These are phyloP conservation scores for Otus scops DNA, from an alignment of 2,797 vertebrate species.

Conservation along the genomic window DNA sequence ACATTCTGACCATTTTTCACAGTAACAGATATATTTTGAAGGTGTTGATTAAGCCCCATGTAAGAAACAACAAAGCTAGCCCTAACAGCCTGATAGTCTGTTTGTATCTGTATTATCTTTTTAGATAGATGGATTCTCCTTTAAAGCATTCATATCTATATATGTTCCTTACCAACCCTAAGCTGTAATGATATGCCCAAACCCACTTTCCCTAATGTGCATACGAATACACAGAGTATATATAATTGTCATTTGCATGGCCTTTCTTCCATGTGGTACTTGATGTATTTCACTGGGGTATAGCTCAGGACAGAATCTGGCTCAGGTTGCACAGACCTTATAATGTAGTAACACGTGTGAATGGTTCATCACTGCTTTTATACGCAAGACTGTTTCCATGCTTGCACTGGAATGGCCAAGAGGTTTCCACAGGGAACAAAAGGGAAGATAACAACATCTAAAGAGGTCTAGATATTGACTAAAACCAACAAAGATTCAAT, in stretches of 20 bases:
- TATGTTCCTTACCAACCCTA: background rate
- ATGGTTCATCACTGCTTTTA: background rate
- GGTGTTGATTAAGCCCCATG: background rate
- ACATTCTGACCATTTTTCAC: background rate
- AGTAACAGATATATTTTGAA: background rate
- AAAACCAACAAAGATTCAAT: background rate
- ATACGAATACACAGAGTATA: background rate
- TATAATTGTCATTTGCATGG: background rate
- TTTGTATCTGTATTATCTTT: background rate
- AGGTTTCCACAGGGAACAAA: background rate
- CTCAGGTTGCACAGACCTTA: background rate
- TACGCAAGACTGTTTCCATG: background rate
- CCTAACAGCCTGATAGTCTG: background rate
- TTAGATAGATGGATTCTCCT: background rate
- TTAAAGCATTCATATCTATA: background rate
- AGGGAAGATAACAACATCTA: background rate
- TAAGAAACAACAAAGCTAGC: background rate
- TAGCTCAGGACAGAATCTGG: background rate
- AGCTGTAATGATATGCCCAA: background rate
- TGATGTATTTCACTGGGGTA: background rate
- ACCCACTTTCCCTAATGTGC: background rate
- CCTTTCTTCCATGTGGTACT: background rate
- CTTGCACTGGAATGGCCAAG: background rate
- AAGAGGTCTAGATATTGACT: background rate
- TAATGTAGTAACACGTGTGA: background rate